A percentile compares a stretch with the other conserved stretches of the same genome.
These are phyloP conservation scores for Sinocyclocheilus anshuiensis DNA, from an alignment of 2,113 vertebrate species.

Conservation along the genomic window DNA sequence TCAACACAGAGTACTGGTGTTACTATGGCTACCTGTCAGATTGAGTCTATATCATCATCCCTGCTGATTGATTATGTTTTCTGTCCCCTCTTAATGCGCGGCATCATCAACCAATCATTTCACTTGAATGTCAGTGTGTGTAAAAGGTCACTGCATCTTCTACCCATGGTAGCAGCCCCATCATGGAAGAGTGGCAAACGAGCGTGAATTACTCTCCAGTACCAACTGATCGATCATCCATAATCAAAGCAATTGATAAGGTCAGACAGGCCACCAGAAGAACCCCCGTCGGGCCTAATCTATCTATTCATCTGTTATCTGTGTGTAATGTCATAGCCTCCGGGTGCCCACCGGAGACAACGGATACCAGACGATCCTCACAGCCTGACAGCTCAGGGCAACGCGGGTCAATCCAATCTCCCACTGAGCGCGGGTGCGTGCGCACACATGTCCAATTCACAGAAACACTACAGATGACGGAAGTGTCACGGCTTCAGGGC, in stretches of 20 bases:
- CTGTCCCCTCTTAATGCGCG: background rate
- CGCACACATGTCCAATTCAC: slow-evolving; percentile 24
- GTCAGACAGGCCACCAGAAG: slow-evolving; percentile 27
- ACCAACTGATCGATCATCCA: slow-evolving; percentile 11
- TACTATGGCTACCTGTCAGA: slow-evolving; percentile 36
- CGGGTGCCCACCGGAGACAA: slow-evolving; percentile 40
- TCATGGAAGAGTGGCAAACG: background rate
- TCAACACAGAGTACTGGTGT: background rate
- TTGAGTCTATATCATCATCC: slow-evolving; percentile 11
- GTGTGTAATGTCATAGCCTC: slow-evolving; percentile 36
- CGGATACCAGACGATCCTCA: slow-evolving; percentile 46
- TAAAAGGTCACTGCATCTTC: slow-evolving; percentile 23
- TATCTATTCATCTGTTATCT: slow-evolving; percentile 40
- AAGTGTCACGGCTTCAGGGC: slow-evolving; percentile 44
- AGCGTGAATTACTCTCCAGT: background rate
- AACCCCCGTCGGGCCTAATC: slow-evolving; percentile 43
- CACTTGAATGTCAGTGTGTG: slow-evolving; percentile 38
- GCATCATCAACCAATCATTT: slow-evolving; percentile 27
- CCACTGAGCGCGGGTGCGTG: slow-evolving; percentile 61
- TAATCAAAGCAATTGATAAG: slow-evolving; percentile 31
- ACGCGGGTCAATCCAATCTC: slow-evolving; percentile 45
- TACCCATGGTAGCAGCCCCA: background rate
- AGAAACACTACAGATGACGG: slow-evolving; percentile 43
- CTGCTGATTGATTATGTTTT: slow-evolving; percentile 22
- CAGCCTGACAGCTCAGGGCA: slow-evolving; percentile 38